These are phyloP conservation scores for Bufo bufo DNA, from an alignment of 2,113 vertebrate species.

Conservation along the genomic window DNA sequence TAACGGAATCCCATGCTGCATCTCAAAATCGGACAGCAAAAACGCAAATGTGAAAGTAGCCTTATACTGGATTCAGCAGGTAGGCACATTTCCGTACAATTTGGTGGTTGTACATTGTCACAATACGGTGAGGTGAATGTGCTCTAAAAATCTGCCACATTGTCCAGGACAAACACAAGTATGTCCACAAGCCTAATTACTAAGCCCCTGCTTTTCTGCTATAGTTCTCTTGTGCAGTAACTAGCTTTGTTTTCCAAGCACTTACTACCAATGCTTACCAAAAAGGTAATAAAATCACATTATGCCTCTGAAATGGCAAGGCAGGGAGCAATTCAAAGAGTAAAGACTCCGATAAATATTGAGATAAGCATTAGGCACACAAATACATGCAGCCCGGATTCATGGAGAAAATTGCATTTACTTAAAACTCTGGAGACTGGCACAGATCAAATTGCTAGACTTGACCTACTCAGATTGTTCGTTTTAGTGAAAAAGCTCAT, in stretches of 20 bases:
- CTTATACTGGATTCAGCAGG: too few species aligned
- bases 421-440: neutral
- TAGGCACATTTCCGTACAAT: neutral
- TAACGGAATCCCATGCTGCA: too few species aligned
- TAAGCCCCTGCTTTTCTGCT: neutral
- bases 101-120: neutral
- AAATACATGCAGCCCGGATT: neutral
- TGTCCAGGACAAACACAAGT: neutral
- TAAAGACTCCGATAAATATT: neutral
- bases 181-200: neutral
- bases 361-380: neutral
- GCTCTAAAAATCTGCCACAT: neutral
- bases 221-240: neutral
- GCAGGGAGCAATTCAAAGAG: neutral
- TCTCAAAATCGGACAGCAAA: too few species aligned
- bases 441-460: neutral
- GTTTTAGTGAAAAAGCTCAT: neutral
- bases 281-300: constrained; percentile 6
- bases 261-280: neutral
- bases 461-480: neutral
- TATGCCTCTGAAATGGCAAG: neutral
- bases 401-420: neutral
- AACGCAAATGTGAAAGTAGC: too few species aligned
- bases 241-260: neutral
- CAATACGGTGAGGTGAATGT: too few species aligned